A percentile compares a stretch with the other conserved stretches of the same genome.
Evolutionary conservation across 2,797 vertebrate species (phyloP).

Genomic region (Poecilia wingei): DNA sequence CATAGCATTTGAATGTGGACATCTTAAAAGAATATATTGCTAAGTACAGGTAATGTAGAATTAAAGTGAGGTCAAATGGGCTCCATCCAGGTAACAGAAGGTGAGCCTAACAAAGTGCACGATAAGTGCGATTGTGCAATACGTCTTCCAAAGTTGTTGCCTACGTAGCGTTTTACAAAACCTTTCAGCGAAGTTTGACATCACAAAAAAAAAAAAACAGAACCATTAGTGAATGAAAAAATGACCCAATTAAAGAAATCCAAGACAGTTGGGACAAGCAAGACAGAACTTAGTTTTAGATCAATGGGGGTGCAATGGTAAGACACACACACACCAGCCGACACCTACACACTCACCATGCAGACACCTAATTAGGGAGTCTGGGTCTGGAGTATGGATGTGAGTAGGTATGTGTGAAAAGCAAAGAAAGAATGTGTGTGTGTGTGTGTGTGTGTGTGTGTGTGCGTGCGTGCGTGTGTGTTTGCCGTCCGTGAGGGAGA

Average conservation of each 20-base stretch:
- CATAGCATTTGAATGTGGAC: background rate
- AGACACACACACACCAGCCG: conserved; percentile 8
- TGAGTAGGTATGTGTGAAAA: conserved; percentile 15
- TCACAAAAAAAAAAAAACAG: background rate
- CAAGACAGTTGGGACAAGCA: conserved; percentile 14
- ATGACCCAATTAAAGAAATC: conserved; percentile 23
- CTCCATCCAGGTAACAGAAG: background rate
- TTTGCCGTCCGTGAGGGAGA: conserved; percentile 18
- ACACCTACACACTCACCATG: conserved; percentile 17
- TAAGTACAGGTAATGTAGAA: background rate
- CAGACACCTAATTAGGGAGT: conserved; percentile 58
- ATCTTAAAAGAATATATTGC: background rate
- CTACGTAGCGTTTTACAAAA: background rate
- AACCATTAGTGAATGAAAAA: conserved; percentile 3
- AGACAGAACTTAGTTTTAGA: conserved; percentile 36
- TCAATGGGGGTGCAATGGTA: conserved; percentile 11
- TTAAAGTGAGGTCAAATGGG: background rate
- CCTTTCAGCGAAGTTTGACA: conserved; percentile 9
- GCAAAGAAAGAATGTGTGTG: conserved; percentile 12
- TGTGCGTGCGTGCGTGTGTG: conserved; percentile 17
- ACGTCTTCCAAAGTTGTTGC: background rate
- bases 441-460: conserved; percentile 19
- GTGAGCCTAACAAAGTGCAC: background rate
- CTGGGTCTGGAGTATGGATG: conserved; percentile 21
- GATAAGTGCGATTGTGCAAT: background rate